Percentiles rank a stretch among this genome's conserved stretches.
Conservation (phyloP, 2,113 vertebrate species). For the Cinclus mexicanus region DNA sequence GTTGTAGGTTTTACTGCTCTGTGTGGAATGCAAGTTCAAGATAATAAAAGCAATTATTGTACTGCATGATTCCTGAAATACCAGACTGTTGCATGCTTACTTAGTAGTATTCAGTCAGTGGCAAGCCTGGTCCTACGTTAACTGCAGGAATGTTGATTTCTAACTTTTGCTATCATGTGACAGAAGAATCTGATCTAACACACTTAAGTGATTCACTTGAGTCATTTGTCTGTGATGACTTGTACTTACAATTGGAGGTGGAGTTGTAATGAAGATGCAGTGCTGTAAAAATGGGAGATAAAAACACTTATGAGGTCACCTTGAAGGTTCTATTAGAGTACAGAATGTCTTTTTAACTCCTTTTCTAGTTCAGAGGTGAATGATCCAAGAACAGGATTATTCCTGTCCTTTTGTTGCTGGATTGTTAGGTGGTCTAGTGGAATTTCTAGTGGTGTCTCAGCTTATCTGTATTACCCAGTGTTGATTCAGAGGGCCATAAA, state of each 20-base stretch:
- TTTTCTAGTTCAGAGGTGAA: background rate
- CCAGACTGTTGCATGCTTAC: background rate
- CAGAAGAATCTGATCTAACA: background rate
- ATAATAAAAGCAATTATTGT: background rate
- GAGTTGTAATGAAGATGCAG: background rate
- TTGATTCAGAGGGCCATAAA: conserved; percentile 13
- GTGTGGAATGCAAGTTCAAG: background rate
- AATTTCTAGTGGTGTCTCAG: conserved; percentile 2
- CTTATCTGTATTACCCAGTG: background rate
- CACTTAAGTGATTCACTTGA: background rate
- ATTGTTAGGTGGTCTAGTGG: background rate
- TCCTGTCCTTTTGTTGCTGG: background rate
- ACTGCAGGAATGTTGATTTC: background rate
- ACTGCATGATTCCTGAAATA: background rate
- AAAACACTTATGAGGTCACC: background rate
- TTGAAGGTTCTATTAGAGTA: background rate
- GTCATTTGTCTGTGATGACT: background rate
- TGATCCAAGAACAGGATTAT: background rate
- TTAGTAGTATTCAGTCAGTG: background rate
- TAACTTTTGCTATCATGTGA: background rate
- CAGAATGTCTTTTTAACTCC: background rate
- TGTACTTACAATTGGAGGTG: background rate
- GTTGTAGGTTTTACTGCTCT: background rate
- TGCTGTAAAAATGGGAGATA: background rate
- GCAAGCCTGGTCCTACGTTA: background rate